These are phyloP conservation scores for Sarcophilus harrisii DNA, from an alignment of 2,797 vertebrate species.

Conservation along the genomic window DNA sequence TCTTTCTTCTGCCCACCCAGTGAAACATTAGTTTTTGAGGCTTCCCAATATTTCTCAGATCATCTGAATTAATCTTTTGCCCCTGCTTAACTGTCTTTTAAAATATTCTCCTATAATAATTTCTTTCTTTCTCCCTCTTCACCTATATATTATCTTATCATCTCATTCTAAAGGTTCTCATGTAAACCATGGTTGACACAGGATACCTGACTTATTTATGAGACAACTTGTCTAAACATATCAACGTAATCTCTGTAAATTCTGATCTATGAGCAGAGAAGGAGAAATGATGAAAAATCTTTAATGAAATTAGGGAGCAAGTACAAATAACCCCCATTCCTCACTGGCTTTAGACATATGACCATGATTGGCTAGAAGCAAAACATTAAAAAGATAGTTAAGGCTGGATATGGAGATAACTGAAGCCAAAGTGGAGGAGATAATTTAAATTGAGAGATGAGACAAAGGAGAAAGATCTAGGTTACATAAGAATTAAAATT, in stretches of 20 bases:
- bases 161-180: neutral
- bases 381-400: neutral
- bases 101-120: neutral
- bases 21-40: neutral
- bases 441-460: neutral
- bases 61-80: neutral
- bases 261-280: neutral
- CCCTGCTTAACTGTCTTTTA: neutral
- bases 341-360: neutral
- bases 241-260: neutral
- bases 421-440: neutral
- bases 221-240: neutral
- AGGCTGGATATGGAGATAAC: neutral
- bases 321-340: neutral
- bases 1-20: neutral
- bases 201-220: neutral
- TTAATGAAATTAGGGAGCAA: neutral
- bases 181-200: neutral
- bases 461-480: neutral
- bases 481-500: neutral
- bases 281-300: neutral
- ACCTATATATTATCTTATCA: neutral
- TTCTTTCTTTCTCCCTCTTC: neutral
- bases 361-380: neutral
- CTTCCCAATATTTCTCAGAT: neutral